These are phyloP conservation scores for Albula glossodonta DNA, from an alignment of 2,113 vertebrate genomes.

Conservation along the genomic window DNA sequence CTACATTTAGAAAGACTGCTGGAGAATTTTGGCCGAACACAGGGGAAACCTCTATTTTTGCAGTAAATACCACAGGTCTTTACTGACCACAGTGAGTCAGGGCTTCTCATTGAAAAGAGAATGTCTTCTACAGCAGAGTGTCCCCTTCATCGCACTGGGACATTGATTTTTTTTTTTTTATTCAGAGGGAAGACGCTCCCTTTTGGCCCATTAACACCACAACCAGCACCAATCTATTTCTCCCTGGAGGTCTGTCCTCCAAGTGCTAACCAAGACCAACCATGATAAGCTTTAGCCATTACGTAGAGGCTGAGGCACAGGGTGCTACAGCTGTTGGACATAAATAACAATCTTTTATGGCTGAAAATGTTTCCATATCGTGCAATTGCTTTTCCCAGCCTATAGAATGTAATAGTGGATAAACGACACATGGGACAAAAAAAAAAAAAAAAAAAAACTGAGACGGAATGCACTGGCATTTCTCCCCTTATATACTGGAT, in stretches of 20 bases:
- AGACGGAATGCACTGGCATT: not conserved
- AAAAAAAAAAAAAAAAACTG: not conserved
- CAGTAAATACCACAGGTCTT: too few species aligned
- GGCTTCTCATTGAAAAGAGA: too few species aligned
- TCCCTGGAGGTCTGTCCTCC: not conserved
- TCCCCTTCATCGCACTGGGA: too few species aligned
- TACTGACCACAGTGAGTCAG: too few species aligned
- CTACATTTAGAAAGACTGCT: too few species aligned
- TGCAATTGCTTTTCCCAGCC: not conserved
- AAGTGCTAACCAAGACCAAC: not conserved
- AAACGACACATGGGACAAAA: not conserved
- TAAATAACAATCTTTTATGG: not conserved
- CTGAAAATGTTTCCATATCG: not conserved
- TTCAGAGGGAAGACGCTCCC: too few species aligned
- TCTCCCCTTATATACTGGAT: conserved; percentile 39
- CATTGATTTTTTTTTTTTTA: too few species aligned
- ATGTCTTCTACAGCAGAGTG: too few species aligned
- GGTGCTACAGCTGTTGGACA: not conserved
- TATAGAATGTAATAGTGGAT: not conserved
- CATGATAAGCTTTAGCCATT: not conserved
- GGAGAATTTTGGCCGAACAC: too few species aligned
- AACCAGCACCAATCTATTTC: not conserved
- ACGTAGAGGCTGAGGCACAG: not conserved
- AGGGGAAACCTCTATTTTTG: too few species aligned
- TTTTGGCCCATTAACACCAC: too few species aligned